phyloP scores from a whole-genome alignment of 1,140 invertebrate genomes.

The Nymphalis io region DNA sequence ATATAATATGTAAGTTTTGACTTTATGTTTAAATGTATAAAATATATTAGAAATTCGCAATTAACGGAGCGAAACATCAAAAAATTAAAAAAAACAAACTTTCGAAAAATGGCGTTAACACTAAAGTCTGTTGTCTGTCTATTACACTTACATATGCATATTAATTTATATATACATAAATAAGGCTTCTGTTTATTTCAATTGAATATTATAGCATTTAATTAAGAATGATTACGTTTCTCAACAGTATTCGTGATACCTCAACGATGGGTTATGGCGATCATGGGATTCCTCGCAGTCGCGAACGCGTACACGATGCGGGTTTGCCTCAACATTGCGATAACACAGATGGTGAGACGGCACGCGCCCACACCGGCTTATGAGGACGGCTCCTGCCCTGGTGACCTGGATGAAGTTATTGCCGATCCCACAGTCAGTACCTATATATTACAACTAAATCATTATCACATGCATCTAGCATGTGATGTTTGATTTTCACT shows the following conservation, averaged over 20 bases:
- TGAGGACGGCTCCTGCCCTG: constrained; percentile 65
- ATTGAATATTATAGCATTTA: no score
- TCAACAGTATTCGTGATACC: constrained; percentile 72
- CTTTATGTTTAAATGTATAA: no score
- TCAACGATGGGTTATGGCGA: constrained; percentile 79
- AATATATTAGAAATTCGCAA: no score
- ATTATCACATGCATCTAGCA: background rate
- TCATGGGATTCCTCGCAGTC: constrained; percentile 84
- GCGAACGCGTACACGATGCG: constrained; percentile 86
- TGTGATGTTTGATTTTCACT: no score
- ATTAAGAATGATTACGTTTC: constrained; percentile 7
- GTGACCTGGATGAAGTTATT: constrained; percentile 45
- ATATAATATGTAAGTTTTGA: no score
- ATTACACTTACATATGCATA: no score
- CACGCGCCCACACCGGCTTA: constrained; percentile 42
- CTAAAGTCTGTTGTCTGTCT: no score
- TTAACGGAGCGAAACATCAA: no score
- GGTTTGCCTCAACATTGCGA: constrained; percentile 86
- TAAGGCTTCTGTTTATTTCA: no score
- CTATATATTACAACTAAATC: background rate
- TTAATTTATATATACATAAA: no score
- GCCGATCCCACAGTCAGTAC: constrained; percentile 54
- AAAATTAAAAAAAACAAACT: no score
- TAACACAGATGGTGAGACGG: constrained; percentile 85
- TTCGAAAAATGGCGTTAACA: no score